phyloP scores from a whole-genome alignment of 2,797 vertebrate genomes.

The Pseudochirops corinnae region DNA sequence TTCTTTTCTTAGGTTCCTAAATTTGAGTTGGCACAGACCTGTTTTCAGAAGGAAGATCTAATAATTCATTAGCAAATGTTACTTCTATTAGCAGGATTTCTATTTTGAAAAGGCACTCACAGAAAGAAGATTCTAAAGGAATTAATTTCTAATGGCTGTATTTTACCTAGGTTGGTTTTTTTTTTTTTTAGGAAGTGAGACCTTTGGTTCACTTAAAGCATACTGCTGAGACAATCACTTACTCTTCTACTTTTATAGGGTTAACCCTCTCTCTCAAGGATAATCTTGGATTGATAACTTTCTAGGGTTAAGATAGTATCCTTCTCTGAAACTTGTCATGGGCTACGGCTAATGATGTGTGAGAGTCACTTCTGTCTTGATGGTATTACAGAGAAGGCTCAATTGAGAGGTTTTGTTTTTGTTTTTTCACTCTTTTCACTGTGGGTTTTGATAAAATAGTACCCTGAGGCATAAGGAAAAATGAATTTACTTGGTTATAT shows the following conservation, averaged over 20 bases:
- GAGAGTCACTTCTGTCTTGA: neutral
- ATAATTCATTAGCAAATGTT: neutral
- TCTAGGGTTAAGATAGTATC: neutral
- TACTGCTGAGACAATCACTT: neutral
- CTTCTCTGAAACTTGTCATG: neutral
- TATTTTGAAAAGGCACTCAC: neutral
- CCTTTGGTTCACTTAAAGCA: neutral
- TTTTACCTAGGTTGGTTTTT: neutral
- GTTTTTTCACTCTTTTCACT: neutral
- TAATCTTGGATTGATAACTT: neutral
- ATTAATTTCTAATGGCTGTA: neutral
- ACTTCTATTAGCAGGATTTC: neutral
- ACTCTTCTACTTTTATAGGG: neutral
- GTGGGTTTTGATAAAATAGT: conserved; percentile 47
- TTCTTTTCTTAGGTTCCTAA: neutral
- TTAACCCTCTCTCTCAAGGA: neutral
- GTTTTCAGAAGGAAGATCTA: neutral
- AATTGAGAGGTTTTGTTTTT: neutral
- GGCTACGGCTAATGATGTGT: neutral
- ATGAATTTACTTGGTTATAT: conserved; percentile 78
- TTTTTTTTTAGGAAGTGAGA: neutral
- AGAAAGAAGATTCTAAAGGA: neutral
- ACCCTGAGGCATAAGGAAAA: conserved; percentile 74
- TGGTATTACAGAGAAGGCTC: neutral
- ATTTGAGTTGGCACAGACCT: neutral